Percentiles rank a stretch among this genome's conserved stretches.
These are phyloP conservation scores for Callinectes sapidus DNA, from an alignment of 2,888 invertebrate species.

Conservation along the genomic window DNA sequence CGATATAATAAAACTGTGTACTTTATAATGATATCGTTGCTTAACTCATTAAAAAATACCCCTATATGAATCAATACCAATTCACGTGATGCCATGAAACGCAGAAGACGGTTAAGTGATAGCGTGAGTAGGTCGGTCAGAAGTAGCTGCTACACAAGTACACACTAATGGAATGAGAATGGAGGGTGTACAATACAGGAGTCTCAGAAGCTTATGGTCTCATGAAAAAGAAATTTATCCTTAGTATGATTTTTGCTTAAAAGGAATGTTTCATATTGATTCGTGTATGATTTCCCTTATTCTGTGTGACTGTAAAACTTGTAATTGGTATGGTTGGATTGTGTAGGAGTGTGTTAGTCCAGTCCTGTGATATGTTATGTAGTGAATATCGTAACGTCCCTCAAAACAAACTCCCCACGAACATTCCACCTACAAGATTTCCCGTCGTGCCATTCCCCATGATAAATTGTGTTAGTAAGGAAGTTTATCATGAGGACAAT, in stretches of 20 bases:
- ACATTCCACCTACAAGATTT: too few relatives aligned
- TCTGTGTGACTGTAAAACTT: not conserved
- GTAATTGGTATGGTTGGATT: not conserved
- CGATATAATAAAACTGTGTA: not conserved
- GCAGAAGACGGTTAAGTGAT: not conserved
- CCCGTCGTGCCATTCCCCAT: too few relatives aligned
- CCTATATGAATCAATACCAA: not conserved
- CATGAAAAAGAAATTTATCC: not conserved
- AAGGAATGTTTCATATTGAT: not conserved
- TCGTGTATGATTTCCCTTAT: not conserved
- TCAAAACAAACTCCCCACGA: too few relatives aligned
- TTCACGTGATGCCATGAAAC: conserved; percentile 25
- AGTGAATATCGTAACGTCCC: not conserved
- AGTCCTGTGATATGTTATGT: not conserved
- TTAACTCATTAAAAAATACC: not conserved
- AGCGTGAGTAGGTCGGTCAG: not conserved
- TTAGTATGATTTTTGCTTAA: not conserved
- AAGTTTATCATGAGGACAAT: too few relatives aligned
- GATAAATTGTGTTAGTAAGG: too few relatives aligned
- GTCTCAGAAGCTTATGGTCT: not conserved
- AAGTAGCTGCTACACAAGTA: not conserved
- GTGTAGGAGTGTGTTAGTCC: not conserved
- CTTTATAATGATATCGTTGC: not conserved
- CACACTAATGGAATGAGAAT: not conserved
- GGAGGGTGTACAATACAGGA: not conserved